Evolutionary conservation across 2,888 invertebrate species (phyloP).

Genomic region (Melieria crassipennis): DNA sequence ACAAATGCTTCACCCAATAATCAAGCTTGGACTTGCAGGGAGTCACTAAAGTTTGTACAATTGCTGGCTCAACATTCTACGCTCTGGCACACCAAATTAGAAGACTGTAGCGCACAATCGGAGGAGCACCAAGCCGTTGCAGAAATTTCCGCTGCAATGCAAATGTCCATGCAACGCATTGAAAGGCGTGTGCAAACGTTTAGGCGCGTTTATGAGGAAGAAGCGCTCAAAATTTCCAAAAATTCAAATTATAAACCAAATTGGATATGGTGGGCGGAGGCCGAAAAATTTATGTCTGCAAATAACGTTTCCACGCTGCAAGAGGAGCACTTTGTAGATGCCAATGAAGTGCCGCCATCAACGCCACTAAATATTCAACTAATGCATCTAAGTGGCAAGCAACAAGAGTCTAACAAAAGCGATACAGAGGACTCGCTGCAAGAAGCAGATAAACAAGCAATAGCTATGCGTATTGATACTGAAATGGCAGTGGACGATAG

Average conservation of each 20-base stretch:
- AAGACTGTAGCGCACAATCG: background rate
- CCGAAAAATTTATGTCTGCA: conserved; percentile 14
- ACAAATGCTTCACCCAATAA: background rate
- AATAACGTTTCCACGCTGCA: background rate
- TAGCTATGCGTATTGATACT: background rate
- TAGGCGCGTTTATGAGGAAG: conserved; percentile 38
- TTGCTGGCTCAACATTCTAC: conserved; percentile 39
- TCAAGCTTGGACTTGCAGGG: conserved; percentile 40
- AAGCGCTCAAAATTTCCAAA: conserved; percentile 38
- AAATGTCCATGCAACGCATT: conserved; percentile 41
- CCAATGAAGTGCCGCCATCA: conserved; percentile 42
- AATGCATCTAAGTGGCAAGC: background rate
- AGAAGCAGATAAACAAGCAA: background rate
- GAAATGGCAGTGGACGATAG: background rate
- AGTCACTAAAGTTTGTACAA: conserved; percentile 45
- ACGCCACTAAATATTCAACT: conserved; percentile 27
- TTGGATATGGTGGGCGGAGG: conserved; percentile 44
- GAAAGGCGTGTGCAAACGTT: conserved; percentile 43
- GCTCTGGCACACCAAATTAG: conserved; percentile 37
- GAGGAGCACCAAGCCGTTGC: conserved; percentile 34
- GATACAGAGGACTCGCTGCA: background rate
- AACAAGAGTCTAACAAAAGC: background rate
- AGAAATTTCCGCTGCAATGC: conserved; percentile 44
- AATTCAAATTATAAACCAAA: conserved; percentile 39
- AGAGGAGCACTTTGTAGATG: conserved; percentile 41